phyloP scores from a whole-genome alignment of 2,797 vertebrate genomes.

The Ctenochaetus hawaiiensis region DNA sequence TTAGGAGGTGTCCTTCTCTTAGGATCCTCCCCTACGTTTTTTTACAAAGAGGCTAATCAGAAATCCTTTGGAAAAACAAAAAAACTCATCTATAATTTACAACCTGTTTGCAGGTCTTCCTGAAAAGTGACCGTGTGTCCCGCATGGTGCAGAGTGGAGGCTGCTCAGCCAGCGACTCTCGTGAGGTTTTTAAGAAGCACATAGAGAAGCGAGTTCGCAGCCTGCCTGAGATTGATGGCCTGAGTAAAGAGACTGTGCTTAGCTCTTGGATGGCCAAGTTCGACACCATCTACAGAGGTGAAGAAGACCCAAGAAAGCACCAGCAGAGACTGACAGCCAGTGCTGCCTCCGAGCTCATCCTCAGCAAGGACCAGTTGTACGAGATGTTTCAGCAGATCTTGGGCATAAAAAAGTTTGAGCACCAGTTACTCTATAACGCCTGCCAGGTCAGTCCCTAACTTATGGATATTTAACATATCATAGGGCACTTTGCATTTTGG shows the following conservation, averaged over 20 bases:
- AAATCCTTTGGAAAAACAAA: slow-evolving; percentile 1
- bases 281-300: slow-evolving; percentile 97
- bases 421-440: slow-evolving; percentile 97
- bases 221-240: slow-evolving; percentile 96
- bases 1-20: background rate
- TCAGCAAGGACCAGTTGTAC: slow-evolving; percentile 99
- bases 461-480: background rate
- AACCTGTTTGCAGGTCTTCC: slow-evolving; percentile 88
- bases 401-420: slow-evolving; percentile 98
- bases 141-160: slow-evolving; percentile 98
- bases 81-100: background rate
- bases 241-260: slow-evolving; percentile 98
- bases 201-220: slow-evolving; percentile 98
- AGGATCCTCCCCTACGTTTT: background rate
- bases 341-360: slow-evolving; percentile 96
- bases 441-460: slow-evolving; percentile 90
- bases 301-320: slow-evolving; percentile 96
- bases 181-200: slow-evolving; percentile 99
- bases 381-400: slow-evolving; percentile 99
- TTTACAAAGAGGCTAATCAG: background rate
- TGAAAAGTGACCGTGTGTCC: slow-evolving; percentile 96
- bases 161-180: slow-evolving; percentile 94
- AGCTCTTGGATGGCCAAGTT: slow-evolving; percentile 99
- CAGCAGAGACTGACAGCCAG: slow-evolving; percentile 97
- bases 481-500: too few species aligned